Evolutionary conservation across 2,888 invertebrate species (phyloP).

Genomic region (Leptura quadrifasciata): DNA sequence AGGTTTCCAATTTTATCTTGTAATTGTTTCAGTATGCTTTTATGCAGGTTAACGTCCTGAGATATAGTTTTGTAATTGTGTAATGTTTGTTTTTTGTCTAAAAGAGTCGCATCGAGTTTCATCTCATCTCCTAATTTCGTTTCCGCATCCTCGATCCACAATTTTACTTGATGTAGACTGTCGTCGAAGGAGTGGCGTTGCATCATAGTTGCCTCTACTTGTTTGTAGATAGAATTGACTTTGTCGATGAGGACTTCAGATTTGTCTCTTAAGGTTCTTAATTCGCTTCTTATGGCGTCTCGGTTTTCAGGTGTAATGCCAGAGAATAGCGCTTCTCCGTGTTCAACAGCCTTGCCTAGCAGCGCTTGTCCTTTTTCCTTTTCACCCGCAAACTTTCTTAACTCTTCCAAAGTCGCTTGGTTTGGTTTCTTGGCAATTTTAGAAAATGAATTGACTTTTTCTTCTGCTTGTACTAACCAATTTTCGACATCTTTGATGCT

Average conservation of each 20-base stretch:
- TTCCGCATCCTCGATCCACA: constrained; percentile 90
- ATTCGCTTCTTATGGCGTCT: constrained; percentile 88
- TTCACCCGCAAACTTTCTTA: constrained; percentile 83
- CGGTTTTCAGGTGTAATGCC: constrained; percentile 91
- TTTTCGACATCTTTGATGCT: constrained; percentile 82
- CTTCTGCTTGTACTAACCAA: constrained; percentile 87
- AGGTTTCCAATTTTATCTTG: constrained; percentile 88
- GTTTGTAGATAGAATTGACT: constrained; percentile 89
- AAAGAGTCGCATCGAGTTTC: constrained; percentile 85
- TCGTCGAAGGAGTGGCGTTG: constrained; percentile 96
- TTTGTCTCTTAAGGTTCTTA: constrained; percentile 86
- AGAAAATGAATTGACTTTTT: constrained; percentile 83
- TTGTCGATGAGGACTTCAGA: constrained; percentile 91
- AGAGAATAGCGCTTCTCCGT: constrained; percentile 89
- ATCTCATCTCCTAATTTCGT: constrained; percentile 83
- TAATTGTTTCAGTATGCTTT: constrained; percentile 88
- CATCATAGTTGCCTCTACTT: constrained; percentile 91
- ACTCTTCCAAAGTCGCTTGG: constrained; percentile 84
- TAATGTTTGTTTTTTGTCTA: constrained; percentile 91
- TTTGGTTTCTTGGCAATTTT: constrained; percentile 87
- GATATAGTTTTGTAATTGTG: constrained; percentile 87
- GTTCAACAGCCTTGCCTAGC: constrained; percentile 87
- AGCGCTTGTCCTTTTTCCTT: constrained; percentile 88
- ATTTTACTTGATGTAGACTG: constrained; percentile 89
- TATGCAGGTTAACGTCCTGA: constrained; percentile 91